Percentiles rank a stretch among this genome's conserved stretches.
Conservation (phyloP, 2,113 vertebrate species). For the Phyllopteryx taeniolatus region DNA sequence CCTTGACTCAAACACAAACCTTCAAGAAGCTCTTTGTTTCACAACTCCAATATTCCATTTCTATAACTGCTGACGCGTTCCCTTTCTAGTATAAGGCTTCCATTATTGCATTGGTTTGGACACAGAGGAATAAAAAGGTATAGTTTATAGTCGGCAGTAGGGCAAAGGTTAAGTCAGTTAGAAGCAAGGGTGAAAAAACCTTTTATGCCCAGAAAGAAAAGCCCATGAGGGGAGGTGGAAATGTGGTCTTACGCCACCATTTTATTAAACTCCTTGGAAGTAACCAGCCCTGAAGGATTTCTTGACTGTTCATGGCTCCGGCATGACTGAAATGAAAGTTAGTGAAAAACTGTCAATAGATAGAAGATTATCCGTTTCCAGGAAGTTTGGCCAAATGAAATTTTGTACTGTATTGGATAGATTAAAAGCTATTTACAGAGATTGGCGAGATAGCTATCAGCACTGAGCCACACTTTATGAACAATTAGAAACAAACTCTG, state of each 20-base stretch:
- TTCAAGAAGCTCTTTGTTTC: too few relatives aligned
- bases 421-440: background rate
- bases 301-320: background rate
- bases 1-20: too few relatives aligned
- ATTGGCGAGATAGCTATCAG: background rate
- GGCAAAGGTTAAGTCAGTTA: background rate
- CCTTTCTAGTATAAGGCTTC: too few relatives aligned
- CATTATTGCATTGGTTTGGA: too few relatives aligned
- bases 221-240: background rate
- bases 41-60: too few relatives aligned
- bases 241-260: background rate
- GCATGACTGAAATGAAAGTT: background rate
- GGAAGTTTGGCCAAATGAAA: background rate
- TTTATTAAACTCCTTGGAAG: background rate
- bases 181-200: background rate
- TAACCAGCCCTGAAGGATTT: background rate
- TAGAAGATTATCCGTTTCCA: background rate
- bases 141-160: too few relatives aligned
- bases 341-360: background rate
- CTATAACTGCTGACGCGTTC: too few relatives aligned
- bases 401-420: background rate
- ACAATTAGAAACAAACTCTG: slow-evolving; percentile 43
- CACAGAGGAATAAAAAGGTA: too few relatives aligned
- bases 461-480: slow-evolving; percentile 20
- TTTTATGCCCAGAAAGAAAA: too few relatives aligned